Evolutionary conservation across 2,888 invertebrate genomes (phyloP).

Genomic region (Lymantria dispar): DNA sequence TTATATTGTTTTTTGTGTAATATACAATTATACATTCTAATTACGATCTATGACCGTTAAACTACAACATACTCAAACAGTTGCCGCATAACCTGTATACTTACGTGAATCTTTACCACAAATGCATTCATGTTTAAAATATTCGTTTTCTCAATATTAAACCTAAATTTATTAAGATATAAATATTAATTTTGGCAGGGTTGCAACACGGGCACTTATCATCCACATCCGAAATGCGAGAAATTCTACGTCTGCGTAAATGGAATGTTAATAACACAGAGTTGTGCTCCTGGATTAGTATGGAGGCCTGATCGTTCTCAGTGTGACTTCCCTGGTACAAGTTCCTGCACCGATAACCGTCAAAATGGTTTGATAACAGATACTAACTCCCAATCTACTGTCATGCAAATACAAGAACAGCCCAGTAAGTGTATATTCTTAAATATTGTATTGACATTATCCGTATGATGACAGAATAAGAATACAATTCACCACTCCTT

Average conservation of each 20-base stretch:
- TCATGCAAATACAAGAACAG: slow-evolving; percentile 41
- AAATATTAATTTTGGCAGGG: slow-evolving; percentile 37
- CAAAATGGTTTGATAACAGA: slow-evolving; percentile 47
- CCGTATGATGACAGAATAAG: too few species aligned
- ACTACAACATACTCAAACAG: too few species aligned
- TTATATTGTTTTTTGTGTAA: too few species aligned
- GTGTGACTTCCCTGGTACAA: slow-evolving; percentile 89
- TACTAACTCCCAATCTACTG: slow-evolving; percentile 42
- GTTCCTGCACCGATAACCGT: slow-evolving; percentile 80
- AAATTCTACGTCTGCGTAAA: slow-evolving; percentile 91
- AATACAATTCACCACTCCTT: too few species aligned
- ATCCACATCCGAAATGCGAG: slow-evolving; percentile 87
- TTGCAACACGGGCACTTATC: slow-evolving; percentile 89
- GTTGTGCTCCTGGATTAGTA: slow-evolving; percentile 89
- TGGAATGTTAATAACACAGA: slow-evolving; percentile 85
- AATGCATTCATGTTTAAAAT: too few species aligned
- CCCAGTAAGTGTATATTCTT: slow-evolving; percentile 21
- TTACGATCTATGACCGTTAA: too few species aligned
- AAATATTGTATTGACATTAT: too few species aligned
- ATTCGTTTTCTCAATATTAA: neutral
- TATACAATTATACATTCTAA: too few species aligned
- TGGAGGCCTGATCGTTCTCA: slow-evolving; percentile 86
- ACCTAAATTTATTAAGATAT: neutral
- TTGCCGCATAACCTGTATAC: too few species aligned
- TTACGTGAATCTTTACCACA: too few species aligned